Base-by-base conservation (phyloP, 2,888 invertebrate genomes). In the Spodoptera littoralis region DNA sequence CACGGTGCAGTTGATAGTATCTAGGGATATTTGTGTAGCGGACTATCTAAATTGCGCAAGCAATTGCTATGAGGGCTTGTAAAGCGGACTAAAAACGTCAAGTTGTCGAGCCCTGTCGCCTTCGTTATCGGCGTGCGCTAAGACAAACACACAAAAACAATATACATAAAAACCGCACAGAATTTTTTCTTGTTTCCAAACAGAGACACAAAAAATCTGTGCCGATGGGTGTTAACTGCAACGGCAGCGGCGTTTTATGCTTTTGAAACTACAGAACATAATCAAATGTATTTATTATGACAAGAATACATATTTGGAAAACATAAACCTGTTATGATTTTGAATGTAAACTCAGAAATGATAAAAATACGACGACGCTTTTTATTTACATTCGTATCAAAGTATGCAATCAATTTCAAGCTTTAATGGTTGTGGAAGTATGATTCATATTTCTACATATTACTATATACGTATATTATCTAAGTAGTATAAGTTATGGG, bases 131-230 rank as follows among this genome's bases (percentile, higher is more conserved):
- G 83, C 88, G 83, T 87, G 88, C 88, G 91, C 88, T 90, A 90
- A 92, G 88, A 88, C 87, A 92, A 92, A 93, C 88, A 92, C 77
- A 90, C 80, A 92, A 92, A 92, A 90, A 88, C 85, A 68, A 77
- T 73, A 73, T 76, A 46, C 81, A 89, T 83, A 92, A 92, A 92
- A 92, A 92, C 91, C 85, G 78, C 88, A 85, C 77, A 82, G 49
- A 50, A 36, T 70, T 77, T 77, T 88, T 91, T 86, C 90, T 85
- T 91, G 87, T 90, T 87, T 83, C 80, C 83, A 86, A 88, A 90
- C 84, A 88, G 77, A 83, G 73, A 69, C 68, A 83, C 82, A 88
- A 88, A 89, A 90, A 88, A 87, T 76, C 69, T 56, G 66, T 63
- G 81, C 76, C 66, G 82, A 82, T 82, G 90, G 89, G 91, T 90